Evolutionary conservation across 30 jellyfish, hydroid and myxozoan species (phyloP).

Genomic region (Chrysaora quinquecirrha): DNA sequence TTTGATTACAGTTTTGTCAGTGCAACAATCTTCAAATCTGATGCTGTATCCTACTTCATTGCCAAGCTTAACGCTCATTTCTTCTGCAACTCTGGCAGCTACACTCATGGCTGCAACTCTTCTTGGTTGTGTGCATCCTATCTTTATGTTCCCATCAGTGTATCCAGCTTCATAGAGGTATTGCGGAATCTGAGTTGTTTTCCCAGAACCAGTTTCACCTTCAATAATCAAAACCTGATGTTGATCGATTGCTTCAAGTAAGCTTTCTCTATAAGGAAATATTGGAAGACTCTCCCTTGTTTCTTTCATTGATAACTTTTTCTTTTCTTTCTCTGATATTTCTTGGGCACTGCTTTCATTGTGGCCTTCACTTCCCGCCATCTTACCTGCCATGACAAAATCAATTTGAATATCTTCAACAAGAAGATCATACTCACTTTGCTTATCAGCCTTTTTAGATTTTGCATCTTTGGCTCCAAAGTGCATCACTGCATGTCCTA

Average conservation of each 20-base stretch:
- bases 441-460: constrained; percentile 55
- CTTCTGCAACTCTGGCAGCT: constrained; percentile 99
- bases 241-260: constrained; percentile 91
- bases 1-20: constrained; percentile 95
- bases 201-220: constrained; percentile 99
- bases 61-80: constrained; percentile 93
- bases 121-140: constrained; percentile 99
- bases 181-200: constrained; percentile 99
- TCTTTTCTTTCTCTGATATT: constrained; percentile 67
- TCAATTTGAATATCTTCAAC: constrained; percentile 97
- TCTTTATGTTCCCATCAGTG: constrained; percentile 88
- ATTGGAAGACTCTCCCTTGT: constrained; percentile 95
- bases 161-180: constrained; percentile 96
- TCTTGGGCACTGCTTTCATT: constrained; percentile 10
- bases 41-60: constrained; percentile 99
- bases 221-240: constrained; percentile 97
- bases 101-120: constrained; percentile 99
- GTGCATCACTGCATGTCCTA: constrained; percentile 95
- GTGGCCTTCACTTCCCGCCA: constrained; percentile 91
- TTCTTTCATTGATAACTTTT: constrained; percentile 77
- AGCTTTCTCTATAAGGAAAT: constrained; percentile 76
- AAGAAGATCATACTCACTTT: constrained; percentile 83
- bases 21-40: constrained; percentile 96
- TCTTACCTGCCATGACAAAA: constrained; percentile 97
- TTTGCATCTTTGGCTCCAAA: constrained; percentile 98